phyloP scores from a whole-genome alignment of 2,888 invertebrate genomes.

The Dryadula phaetusa region DNA sequence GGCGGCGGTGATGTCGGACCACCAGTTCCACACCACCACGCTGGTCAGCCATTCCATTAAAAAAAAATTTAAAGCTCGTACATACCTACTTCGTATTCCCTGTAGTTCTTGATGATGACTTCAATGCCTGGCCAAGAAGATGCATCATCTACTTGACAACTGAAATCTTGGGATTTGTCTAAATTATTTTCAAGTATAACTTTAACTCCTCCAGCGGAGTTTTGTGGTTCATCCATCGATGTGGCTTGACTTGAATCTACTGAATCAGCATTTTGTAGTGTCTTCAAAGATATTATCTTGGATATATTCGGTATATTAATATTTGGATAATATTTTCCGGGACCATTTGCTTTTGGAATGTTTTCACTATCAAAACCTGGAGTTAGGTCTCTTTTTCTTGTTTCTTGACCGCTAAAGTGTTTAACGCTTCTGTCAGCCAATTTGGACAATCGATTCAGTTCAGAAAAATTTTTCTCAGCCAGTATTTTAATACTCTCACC shows the following conservation, averaged over 20 bases:
- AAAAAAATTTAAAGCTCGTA: not conserved
- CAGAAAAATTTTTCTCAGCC: slow-evolving; percentile 78
- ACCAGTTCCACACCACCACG: no score
- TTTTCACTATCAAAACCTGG: slow-evolving; percentile 76
- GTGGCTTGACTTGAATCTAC: slow-evolving; percentile 63
- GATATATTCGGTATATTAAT: slow-evolving; percentile 75
- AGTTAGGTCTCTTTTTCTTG: slow-evolving; percentile 67
- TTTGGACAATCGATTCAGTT: slow-evolving; percentile 73
- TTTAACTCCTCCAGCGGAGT: slow-evolving; percentile 63
- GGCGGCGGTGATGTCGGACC: no score
- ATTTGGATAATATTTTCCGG: slow-evolving; percentile 58
- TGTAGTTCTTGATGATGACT: slow-evolving; percentile 78
- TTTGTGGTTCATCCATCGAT: slow-evolving; percentile 75
- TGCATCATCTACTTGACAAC: slow-evolving; percentile 59
- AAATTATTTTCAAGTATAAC: slow-evolving; percentile 52
- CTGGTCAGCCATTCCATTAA: no score
- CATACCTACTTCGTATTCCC: slow-evolving; percentile 81
- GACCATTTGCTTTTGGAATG: slow-evolving; percentile 58
- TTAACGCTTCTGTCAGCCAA: slow-evolving; percentile 78
- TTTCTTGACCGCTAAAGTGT: slow-evolving; percentile 68
- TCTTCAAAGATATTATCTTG: slow-evolving; percentile 71
- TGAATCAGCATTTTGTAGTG: slow-evolving; percentile 54
- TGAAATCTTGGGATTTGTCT: slow-evolving; percentile 53
- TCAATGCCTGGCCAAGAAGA: slow-evolving; percentile 80
- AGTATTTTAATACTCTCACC: slow-evolving; percentile 68